These are phyloP conservation scores for Matsumurasca onukii DNA, from an alignment of 1,140 invertebrate genomes.

Conservation along the genomic window DNA sequence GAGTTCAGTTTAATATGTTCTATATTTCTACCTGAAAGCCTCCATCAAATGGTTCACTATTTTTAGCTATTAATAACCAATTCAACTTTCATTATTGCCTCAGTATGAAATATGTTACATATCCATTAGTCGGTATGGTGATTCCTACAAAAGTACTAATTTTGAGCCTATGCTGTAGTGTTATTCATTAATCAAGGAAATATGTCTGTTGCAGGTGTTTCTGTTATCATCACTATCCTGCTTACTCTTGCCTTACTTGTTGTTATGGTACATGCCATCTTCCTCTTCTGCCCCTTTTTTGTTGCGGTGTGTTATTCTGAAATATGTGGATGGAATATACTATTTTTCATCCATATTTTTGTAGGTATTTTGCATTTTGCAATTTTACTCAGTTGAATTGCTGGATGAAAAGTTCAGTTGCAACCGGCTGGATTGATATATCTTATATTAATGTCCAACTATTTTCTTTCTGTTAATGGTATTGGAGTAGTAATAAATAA, in stretches of 20 bases:
- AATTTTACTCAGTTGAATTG: conserved; percentile 94
- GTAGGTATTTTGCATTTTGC: conserved; percentile 82
- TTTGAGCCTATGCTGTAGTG: neutral
- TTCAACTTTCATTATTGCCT: too few species aligned
- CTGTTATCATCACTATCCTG: conserved; percentile 64
- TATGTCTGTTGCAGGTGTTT: conserved; percentile 57
- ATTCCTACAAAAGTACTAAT: too few species aligned
- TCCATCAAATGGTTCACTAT: too few species aligned
- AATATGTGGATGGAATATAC: conserved; percentile 35
- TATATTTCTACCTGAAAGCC: too few species aligned
- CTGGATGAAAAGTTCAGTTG: conserved; percentile 89
- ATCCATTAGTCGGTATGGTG: too few species aligned
- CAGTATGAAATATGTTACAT: too few species aligned
- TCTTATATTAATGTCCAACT: conserved; percentile 9
- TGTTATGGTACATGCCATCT: conserved; percentile 50
- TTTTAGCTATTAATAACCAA: too few species aligned
- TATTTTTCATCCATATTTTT: conserved; percentile 68
- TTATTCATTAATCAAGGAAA: neutral
- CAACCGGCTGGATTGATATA: conserved; percentile 50
- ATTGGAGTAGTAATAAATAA: neutral
- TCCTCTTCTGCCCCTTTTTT: conserved; percentile 58
- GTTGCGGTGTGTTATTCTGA: conserved; percentile 49
- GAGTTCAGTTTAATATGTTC: too few species aligned
- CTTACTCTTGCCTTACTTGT: conserved; percentile 65
- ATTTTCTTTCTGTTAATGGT: conserved; percentile 9